Percentiles rank a stretch among this genome's conserved stretches.
phyloP scores from a whole-genome alignment of 2,113 vertebrate species.

The Cygnus atratus region DNA sequence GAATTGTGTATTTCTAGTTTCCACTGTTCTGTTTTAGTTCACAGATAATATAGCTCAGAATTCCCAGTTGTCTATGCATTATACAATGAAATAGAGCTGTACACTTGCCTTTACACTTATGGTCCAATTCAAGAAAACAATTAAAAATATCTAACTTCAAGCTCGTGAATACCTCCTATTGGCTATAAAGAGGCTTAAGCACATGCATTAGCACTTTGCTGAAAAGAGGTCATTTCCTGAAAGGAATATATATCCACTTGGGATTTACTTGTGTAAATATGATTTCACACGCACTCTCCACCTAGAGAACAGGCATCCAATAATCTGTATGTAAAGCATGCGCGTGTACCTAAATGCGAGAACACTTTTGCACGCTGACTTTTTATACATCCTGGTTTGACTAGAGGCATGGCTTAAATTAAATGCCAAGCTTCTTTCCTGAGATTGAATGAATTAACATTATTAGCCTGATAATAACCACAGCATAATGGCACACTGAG shows the following conservation, averaged over 20 bases:
- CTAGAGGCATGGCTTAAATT: conserved; percentile 46
- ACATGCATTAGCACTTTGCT: conserved; percentile 41
- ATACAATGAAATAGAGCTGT: neutral
- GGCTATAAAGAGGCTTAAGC: conserved; percentile 35
- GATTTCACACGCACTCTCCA: conserved; percentile 36
- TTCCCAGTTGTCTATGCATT: neutral
- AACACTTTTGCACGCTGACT: conserved; percentile 9
- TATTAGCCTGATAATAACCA: conserved; percentile 58
- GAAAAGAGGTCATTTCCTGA: conserved; percentile 66
- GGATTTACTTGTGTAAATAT: conserved; percentile 59
- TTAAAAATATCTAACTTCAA: neutral
- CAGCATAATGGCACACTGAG: conserved; percentile 30
- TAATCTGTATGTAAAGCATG: conserved; percentile 1
- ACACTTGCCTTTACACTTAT: neutral
- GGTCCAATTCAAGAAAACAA: neutral
- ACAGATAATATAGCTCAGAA: neutral
- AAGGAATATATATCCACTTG: conserved; percentile 25
- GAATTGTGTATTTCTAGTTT: neutral
- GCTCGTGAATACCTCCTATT: conserved; percentile 31
- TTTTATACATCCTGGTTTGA: neutral
- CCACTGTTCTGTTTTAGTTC: neutral
- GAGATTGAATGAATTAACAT: conserved; percentile 63
- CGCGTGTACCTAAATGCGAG: neutral
- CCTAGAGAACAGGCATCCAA: neutral
- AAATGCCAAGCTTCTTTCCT: conserved; percentile 58